Evolutionary conservation across 1,140 invertebrate species (phyloP), one percentile per base, ranked within the genome.

Genomic region (Gerris buenoi): DNA sequence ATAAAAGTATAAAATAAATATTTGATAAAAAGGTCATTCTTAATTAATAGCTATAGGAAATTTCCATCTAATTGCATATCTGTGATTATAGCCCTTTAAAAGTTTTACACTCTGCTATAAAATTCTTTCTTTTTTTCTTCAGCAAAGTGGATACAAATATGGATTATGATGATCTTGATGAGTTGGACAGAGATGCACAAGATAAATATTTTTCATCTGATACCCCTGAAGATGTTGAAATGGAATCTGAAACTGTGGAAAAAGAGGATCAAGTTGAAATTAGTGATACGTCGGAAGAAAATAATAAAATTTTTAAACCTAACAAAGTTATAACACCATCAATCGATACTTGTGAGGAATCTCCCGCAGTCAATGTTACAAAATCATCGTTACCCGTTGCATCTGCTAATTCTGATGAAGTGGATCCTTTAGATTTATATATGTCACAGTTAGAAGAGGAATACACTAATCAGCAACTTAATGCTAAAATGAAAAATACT

Each of bases 81-180:
- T n/a, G n/a, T n/a, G n/a, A n/a, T n/a, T n/a, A n/a, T n/a, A n/a
- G n/a, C n/a, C n/a, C n/a, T n/a, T n/a, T n/a, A n/a, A n/a, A n/a
- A n/a, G n/a, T n/a, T n/a, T n/a, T n/a, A n/a, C n/a, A n/a, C n/a
- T n/a, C n/a, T n/a, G n/a, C n/a, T n/a, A n/a, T n/a, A n/a, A n/a
- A n/a, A n/a, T n/a, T n/a, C n/a, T n/a, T n/a, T n/a, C n/a, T 13
- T 56, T 64, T 33, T 29, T 46, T 56, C 56, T 65, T 15, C 64
- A 65, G 64, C 22, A 65, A n/a, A 23, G 64, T 65, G 14, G 64
- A 65, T 57, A n/a, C 22, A 56, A 65, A 65, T 65, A 22, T 2
- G n/a, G 64, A 65, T 23, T 65, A 65, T 57, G 64, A 65, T 65
- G 64, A 65, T 25, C 25, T 65, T 1, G 64, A 65, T 46, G 27